Conservation (phyloP, 2,113 vertebrate genomes). For the Pao palembangensis region DNA sequence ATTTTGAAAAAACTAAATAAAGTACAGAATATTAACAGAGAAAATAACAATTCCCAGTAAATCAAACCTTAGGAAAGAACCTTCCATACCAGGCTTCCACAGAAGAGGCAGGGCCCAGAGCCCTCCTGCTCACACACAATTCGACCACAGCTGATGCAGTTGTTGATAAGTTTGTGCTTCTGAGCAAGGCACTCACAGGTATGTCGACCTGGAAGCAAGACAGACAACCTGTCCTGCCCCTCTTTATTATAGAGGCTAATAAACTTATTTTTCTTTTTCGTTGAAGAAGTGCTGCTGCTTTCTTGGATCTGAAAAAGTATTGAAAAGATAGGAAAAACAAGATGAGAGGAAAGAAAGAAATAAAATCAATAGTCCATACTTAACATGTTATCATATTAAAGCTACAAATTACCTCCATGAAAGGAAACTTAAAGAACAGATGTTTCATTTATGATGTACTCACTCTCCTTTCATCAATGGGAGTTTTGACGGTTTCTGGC, state of each 20-base stretch:
- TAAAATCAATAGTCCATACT: background rate
- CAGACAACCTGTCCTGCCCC: constrained; percentile 85
- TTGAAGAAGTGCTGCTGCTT: constrained; percentile 63
- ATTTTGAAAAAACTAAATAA: background rate
- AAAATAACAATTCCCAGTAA: background rate
- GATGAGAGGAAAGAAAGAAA: background rate
- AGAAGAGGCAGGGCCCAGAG: constrained; percentile 93
- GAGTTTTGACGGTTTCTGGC: constrained; percentile 86
- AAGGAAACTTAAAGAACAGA: background rate
- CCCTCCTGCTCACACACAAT: constrained; percentile 96
- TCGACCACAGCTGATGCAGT: constrained; percentile 90
- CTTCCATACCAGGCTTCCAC: constrained; percentile 82
- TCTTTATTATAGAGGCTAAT: constrained; percentile 89
- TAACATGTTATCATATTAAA: background rate
- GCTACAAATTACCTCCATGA: background rate
- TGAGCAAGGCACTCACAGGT: constrained; percentile 92
- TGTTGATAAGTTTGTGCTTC: constrained; percentile 94
- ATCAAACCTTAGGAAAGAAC: background rate
- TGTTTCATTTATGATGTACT: constrained; percentile 5
- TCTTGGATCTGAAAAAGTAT: constrained; percentile 80
- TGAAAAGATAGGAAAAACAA: background rate
- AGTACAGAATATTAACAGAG: background rate
- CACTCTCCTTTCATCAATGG: constrained; percentile 91
- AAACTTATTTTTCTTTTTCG: constrained; percentile 88
- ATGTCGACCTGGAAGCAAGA: constrained; percentile 88